A percentile compares a stretch with the other conserved stretches of the same genome.
These are phyloP conservation scores for Tachina lurida DNA, from an alignment of 2,888 invertebrate genomes.

Conservation along the genomic window DNA sequence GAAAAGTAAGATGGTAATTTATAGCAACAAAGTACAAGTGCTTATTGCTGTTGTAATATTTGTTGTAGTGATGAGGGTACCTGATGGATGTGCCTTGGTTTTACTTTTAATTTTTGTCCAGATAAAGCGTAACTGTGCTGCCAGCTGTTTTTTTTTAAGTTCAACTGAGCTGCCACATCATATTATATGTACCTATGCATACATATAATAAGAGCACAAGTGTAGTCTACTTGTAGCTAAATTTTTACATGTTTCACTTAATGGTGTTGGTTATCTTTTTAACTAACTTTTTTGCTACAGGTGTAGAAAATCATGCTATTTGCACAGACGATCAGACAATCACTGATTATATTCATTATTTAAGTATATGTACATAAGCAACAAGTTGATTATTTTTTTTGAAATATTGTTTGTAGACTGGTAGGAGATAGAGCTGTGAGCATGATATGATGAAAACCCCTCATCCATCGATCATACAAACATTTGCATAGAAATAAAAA, in stretches of 20 bases:
- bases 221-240: no score
- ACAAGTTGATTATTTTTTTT: constrained; percentile 29
- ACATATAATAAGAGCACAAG: no score
- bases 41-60: no score
- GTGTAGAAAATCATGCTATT: constrained; percentile 46
- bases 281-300: constrained; percentile 4
- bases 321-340: constrained; percentile 40
- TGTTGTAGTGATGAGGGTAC: no score
- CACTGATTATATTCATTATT: constrained; percentile 54
- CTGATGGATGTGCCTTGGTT: no score
- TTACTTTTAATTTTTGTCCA: no score
- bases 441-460: constrained; percentile 34
- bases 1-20: no score
- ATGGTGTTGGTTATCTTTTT: background rate
- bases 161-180: no score
- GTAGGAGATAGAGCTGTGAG: constrained; percentile 53
- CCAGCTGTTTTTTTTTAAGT: no score
- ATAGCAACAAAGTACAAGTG: no score
- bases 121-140: no score
- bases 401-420: constrained; percentile 26
- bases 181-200: no score
- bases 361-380: constrained; percentile 41
- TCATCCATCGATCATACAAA: constrained; percentile 12
- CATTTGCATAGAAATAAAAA: constrained; percentile 20
- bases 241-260: background rate